Conservation (phyloP, 2,113 vertebrate genomes). For the Percina caprodes region DNA sequence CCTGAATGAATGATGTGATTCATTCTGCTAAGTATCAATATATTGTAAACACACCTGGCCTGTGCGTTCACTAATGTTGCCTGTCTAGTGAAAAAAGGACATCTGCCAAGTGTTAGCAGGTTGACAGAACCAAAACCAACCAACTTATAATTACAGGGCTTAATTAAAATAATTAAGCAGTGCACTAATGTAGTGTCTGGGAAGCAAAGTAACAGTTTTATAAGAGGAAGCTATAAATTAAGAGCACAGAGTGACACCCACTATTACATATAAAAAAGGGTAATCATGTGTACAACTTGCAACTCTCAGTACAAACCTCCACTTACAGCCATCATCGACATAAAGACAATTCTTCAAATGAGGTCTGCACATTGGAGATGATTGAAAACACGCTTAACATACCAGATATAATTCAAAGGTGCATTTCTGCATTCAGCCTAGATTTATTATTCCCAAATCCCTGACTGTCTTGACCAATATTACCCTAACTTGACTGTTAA, state of each 20-base stretch:
- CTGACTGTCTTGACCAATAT: slow-evolving; percentile 18
- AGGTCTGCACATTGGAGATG: background rate
- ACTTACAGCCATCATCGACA: background rate
- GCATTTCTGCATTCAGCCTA: background rate
- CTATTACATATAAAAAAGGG: background rate
- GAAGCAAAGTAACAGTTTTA: slow-evolving; percentile 18
- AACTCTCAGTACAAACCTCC: background rate
- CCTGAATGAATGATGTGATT: background rate
- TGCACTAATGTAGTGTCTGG: slow-evolving; percentile 6
- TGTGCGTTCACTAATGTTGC: background rate
- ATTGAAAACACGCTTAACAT: slow-evolving; percentile 8
- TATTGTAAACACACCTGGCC: background rate
- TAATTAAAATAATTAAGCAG: slow-evolving; percentile 15
- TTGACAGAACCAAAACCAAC: background rate
- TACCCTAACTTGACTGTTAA: slow-evolving; percentile 33
- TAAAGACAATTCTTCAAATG: background rate
- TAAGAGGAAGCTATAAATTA: slow-evolving; percentile 15
- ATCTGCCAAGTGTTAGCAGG: background rate
- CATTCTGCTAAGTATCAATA: background rate
- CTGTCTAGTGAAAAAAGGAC: background rate
- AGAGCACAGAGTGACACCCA: background rate
- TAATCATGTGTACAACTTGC: background rate
- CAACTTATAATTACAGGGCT: slow-evolving; percentile 15
- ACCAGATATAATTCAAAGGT: slow-evolving; percentile 8
- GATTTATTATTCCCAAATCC: background rate